phyloP scores from a whole-genome alignment of 2,797 vertebrate species.

The Decapterus maruadsi region DNA sequence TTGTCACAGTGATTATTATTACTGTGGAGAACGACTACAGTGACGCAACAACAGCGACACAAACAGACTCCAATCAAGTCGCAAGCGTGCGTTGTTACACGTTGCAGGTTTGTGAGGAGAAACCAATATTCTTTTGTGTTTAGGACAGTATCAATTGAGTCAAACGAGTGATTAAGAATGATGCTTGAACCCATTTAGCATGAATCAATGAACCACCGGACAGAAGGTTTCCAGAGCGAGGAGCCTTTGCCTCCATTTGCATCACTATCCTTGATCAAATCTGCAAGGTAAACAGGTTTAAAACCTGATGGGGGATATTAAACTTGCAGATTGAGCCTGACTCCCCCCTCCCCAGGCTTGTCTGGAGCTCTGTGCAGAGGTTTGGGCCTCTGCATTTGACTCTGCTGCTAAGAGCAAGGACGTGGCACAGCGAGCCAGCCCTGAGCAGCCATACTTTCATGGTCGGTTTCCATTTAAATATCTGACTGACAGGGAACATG shows the following conservation, averaged over 20 bases:
- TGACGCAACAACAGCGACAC: conserved; percentile 34
- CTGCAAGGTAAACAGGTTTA: conserved; percentile 85
- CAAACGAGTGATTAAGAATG: conserved; percentile 77
- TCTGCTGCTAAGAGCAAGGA: conserved; percentile 80
- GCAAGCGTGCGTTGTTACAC: conserved; percentile 32
- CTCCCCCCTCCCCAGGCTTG: conserved; percentile 65
- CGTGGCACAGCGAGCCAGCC: conserved; percentile 77
- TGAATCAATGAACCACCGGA: conserved; percentile 82
- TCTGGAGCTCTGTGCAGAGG: conserved; percentile 63
- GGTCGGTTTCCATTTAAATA: conserved; percentile 88
- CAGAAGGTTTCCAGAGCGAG: conserved; percentile 73
- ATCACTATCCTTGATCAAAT: conserved; percentile 85
- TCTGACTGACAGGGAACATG: conserved; percentile 87
- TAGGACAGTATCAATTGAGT: conserved; percentile 73
- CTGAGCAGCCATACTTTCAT: conserved; percentile 85
- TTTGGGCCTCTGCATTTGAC: conserved; percentile 74
- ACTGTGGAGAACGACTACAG: conserved; percentile 56
- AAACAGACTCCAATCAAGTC: conserved; percentile 26
- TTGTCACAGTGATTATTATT: conserved; percentile 78
- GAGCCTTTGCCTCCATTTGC: conserved; percentile 79
- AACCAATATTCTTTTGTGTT: conserved; percentile 64
- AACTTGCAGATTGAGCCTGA: conserved; percentile 82
- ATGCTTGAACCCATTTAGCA: conserved; percentile 79
- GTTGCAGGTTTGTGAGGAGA: conserved; percentile 34
- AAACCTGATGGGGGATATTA: conserved; percentile 85